Evolutionary conservation across 2,888 invertebrate genomes (phyloP), one percentile per base, ranked within the genome.

Genomic region (Synergus gifuensis): DNA sequence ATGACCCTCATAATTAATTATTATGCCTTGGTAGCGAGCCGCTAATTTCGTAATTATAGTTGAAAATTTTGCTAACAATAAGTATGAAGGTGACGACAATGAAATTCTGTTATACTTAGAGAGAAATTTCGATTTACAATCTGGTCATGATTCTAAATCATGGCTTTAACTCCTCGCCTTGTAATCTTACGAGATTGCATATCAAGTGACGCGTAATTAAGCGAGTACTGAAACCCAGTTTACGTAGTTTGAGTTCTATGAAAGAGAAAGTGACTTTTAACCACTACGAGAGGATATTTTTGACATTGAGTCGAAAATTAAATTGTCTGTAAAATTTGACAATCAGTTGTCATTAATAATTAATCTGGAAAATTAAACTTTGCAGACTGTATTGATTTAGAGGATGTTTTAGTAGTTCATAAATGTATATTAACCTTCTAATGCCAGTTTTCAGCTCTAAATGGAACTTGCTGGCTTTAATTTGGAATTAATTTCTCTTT

Each of bases 111-210:
- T 69, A 9, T 28, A 69, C 36, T 69, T 46, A 16, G 28, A 46
- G 49, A 69, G 22, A 16, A 69, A 69, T 69, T 69, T 69, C 49
- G 49, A 49, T 69, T 69, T 28, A 69, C 49, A 46, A 69, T 69
- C 69, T 49, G 69, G 8, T 28, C 49, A 28, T 69, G 42, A 8
- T 7, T 69, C 36, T 69, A 69, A 69, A 69, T 69, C 49, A 69
- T 69, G 69, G 49, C 46, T 69, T 16, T 16, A 69, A 67, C 14
- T 67, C 18, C 67, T 46, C 22, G 42, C 4, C 67, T 22, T 7
- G 67, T 67, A 67, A 67, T 67, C 44, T 67, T 67, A 44, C 11
- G 44, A 18, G 67, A 67, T 67, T 67, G 67, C 44, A 22, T 67
- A 46, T 67, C 67, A 67, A 46, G 22, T 46, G 46, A 22, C 67